Evolutionary conservation across 1,140 invertebrate species (phyloP), one percentile per base, ranked within the genome.

Genomic region (Cyrtorhinus lividipennis): DNA sequence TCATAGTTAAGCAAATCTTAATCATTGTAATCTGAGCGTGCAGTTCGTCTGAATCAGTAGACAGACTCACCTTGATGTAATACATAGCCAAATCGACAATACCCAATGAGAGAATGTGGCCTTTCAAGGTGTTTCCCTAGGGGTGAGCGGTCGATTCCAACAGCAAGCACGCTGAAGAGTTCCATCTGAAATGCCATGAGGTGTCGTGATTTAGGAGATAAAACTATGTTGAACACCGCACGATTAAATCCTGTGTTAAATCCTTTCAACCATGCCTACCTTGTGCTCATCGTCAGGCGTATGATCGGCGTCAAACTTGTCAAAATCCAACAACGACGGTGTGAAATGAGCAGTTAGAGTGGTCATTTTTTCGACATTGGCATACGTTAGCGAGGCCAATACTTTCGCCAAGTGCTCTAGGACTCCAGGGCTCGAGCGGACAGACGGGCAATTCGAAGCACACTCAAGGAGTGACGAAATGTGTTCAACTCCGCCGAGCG

Each of bases 361-460:
- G n/a, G 85, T 83, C 94, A 98, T 97, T 75, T 96, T 97, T 38
- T 91, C 85, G 66, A 87, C 80, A 70, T 93, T 92, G 24, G 89
- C 90, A 68, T 93, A 92, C 0, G 95, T 92, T 8, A 98, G 76
- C 53, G 94, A 93, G 0, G 94, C 94, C 15, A 97, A 76, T 0
- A 98, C 89, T 62, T 90, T 80, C 44, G 93, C 92, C 0, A 97
- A 76, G 67, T 91, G 90, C 24, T 87, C 82, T 1, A 93, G 76
- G 2, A 95, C 83, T 3, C 83, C 83, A n/a, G 79, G 79, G 72
- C 86, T 88, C 66, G 83, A 84, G 62, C 83, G 78, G 0, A 88
- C 84, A 59, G 83, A 81, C 64, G 64, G 65, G 24, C 63, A 65
- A 24, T 78, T 69, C n/a, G 79, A 68, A 30, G 68, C 67, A 72